A percentile compares a stretch with the other conserved stretches of the same genome.
Conservation (phyloP, 2,113 vertebrate genomes). For the Scomber scombrus region DNA sequence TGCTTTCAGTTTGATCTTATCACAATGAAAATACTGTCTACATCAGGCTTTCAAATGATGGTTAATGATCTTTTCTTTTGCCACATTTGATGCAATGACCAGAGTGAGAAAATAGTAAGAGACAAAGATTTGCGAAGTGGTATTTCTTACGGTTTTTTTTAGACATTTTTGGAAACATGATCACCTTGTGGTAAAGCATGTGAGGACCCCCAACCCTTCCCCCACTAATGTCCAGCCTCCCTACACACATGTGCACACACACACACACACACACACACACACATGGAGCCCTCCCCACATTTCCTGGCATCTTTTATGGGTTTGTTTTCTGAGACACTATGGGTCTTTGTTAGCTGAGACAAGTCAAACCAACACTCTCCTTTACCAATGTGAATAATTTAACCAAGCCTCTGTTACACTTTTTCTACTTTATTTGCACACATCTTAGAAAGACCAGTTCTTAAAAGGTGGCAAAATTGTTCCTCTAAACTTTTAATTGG, state of each 20-base stretch:
- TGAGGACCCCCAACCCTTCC: not conserved
- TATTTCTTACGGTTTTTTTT: not conserved
- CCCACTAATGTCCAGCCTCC: not conserved
- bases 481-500: not conserved
- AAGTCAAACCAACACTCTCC: not conserved
- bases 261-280: not conserved
- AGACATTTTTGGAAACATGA: not conserved
- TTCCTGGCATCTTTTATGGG: constrained; percentile 23
- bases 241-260: not conserved
- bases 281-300: not conserved
- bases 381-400: not conserved
- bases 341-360: not conserved
- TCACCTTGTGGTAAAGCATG: constrained; percentile 10
- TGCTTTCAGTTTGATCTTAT: not conserved
- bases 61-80: not conserved
- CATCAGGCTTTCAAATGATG: not conserved
- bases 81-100: not conserved
- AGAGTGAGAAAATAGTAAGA: not conserved
- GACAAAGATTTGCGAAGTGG: not conserved
- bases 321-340: constrained; percentile 9
- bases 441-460: not conserved
- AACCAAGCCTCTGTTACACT: not conserved
- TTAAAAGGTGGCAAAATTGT: not conserved
- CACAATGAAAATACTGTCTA: not conserved
- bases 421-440: not conserved